Evolutionary conservation across 1,140 invertebrate genomes (phyloP).

Genomic region (Lordiphosa mommai): DNA sequence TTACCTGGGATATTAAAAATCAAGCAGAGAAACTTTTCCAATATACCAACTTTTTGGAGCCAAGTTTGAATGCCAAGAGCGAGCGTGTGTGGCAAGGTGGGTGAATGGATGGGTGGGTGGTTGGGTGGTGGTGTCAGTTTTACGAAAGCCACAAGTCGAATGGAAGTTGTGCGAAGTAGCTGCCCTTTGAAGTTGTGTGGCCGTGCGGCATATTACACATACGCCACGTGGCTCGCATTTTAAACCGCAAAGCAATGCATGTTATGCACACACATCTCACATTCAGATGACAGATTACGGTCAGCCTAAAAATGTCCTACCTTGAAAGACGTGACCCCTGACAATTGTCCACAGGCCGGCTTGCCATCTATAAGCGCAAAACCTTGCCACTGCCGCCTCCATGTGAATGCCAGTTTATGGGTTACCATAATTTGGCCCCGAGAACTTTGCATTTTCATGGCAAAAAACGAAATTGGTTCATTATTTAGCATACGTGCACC

Average conservation of each 20-base stretch:
- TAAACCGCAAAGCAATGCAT: background rate
- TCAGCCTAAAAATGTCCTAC: background rate
- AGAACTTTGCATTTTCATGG: constrained; percentile 7
- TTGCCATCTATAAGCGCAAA: background rate
- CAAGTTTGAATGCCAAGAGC: constrained; percentile 46
- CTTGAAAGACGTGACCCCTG: background rate
- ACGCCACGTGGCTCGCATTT: constrained; percentile 48
- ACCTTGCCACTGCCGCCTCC: too few relatives aligned
- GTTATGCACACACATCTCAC: background rate
- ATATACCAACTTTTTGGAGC: constrained; percentile 71
- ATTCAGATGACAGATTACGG: background rate
- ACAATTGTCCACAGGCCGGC: background rate
- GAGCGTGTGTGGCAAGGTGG: constrained; percentile 16
- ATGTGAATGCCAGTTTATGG: constrained; percentile 9
- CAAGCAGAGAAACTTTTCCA: constrained; percentile 76
- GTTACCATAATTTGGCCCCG: constrained; percentile 20
- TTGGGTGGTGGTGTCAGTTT: constrained; percentile 41
- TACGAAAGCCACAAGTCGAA: constrained; percentile 61
- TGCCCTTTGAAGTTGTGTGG: constrained; percentile 60
- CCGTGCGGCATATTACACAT: constrained; percentile 37
- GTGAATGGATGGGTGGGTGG: constrained; percentile 4
- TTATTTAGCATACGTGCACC: constrained; percentile 50
- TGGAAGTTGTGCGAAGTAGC: constrained; percentile 31
- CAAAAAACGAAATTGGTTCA: constrained; percentile 39
- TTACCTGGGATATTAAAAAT: constrained; percentile 79